Conservation (phyloP, 2,113 vertebrate species). For the Colius striatus region DNA sequence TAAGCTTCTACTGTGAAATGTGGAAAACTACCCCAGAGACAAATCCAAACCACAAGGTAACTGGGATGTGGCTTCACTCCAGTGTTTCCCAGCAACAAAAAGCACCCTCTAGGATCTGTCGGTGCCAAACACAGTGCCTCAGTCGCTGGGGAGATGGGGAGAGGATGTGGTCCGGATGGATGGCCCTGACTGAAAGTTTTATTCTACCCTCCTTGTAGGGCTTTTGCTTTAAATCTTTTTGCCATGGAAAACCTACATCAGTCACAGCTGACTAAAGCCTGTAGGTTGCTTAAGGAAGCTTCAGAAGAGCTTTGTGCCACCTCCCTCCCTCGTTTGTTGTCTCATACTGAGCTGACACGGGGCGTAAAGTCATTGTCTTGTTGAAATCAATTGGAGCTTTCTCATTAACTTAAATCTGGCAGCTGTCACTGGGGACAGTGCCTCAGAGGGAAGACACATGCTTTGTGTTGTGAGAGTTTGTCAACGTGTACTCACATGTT, state of each 20-base stretch:
- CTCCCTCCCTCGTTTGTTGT: not conserved
- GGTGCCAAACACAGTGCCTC: not conserved
- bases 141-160: not conserved
- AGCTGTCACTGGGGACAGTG: not conserved
- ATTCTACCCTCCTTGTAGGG: not conserved
- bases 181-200: not conserved
- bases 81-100: not conserved
- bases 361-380: not conserved
- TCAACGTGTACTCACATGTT: not conserved
- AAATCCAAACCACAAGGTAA: not conserved
- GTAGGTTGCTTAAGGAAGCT: not conserved
- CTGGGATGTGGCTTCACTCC: not conserved
- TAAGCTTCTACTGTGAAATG: not conserved
- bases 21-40: too few species aligned
- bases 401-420: not conserved
- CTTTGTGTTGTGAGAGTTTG: not conserved
- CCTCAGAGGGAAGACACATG: not conserved
- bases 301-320: not conserved
- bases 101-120: not conserved
- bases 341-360: not conserved
- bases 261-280: not conserved
- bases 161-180: not conserved
- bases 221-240: not conserved
- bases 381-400: not conserved
- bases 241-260: not conserved